Evolutionary conservation across 2,888 invertebrate genomes (phyloP), one percentile per base, ranked within the genome.

Genomic region (Aspidiotus destructor): DNA sequence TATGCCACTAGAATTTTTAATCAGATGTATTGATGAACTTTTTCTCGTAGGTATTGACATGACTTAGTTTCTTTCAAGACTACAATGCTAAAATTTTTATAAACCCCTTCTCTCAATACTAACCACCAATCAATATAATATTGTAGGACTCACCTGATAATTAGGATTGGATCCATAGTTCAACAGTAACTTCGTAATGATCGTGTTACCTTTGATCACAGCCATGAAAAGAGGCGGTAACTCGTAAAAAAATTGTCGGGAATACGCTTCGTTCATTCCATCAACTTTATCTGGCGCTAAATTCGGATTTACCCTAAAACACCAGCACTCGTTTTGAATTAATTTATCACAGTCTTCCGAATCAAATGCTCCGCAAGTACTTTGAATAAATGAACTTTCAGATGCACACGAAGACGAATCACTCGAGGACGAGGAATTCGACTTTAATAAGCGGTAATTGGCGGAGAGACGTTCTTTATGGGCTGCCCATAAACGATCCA

Each of bases 141-240:
- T 6, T 8, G 28, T 6, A 48, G 0, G 2, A 64, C 73, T 72
- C 57, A 76, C 76, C 74, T 79, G 78, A 60, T 78, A 75, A 73
- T 81, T 76, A 58, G 76, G 75, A 60, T 75, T 73, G 1, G 83
- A 83, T 48, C 83, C 83, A 74, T 81, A 80, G 71, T 81, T 80
- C 62, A 83, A 78, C 28, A 83, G 77, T 9, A 83, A 75, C 53
- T 80, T 78, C 28, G 82, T 79, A 63, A 82, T 78, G 62, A 80
- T 79, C 16, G 81, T 77, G 72, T 80, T 80, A 53, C 81, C 81
- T 41, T 79, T 77, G 53, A 80, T 79, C 8, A 83, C 81, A 1
- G 83, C 83, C 61, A 82, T 76, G 72, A 81, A 84, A 48, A 84
- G 75, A n/a, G 83, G 82, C 2, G 83, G 83, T 65, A 83, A 76